Evolutionary conservation across 2,113 vertebrate genomes (phyloP).

Genomic region (Polypterus senegalus): DNA sequence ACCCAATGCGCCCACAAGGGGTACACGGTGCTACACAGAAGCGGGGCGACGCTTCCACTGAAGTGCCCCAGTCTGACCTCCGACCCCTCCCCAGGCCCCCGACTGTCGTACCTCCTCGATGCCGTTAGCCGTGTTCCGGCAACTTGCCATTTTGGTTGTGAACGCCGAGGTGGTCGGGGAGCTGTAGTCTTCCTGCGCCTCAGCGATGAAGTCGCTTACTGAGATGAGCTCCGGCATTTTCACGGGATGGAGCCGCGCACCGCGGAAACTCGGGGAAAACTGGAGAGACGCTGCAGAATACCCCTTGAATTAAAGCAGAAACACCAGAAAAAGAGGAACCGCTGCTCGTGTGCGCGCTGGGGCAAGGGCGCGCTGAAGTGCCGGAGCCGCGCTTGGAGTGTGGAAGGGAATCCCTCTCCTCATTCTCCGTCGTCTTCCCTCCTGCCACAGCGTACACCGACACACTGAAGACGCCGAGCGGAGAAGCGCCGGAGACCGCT

Average conservation of each 20-base stretch:
- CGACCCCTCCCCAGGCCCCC: rapidly evolving
- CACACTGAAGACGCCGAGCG: too few relatives aligned
- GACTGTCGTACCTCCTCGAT: slow-evolving; percentile 36
- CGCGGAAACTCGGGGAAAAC: too few relatives aligned
- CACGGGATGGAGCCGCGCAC: neutral
- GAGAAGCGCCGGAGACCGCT: too few relatives aligned
- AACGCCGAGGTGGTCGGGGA: slow-evolving; percentile 48
- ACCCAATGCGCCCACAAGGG: too few relatives aligned
- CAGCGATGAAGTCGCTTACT: slow-evolving; percentile 35
- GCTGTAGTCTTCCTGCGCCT: slow-evolving; percentile 43
- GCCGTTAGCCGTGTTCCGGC: slow-evolving; percentile 34
- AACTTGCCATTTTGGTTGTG: slow-evolving; percentile 32
- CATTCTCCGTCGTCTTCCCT: too few relatives aligned
- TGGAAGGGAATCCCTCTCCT: neutral
- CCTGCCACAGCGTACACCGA: too few relatives aligned
- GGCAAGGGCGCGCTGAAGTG: slow-evolving; percentile 7
- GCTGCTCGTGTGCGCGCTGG: slow-evolving; percentile 4
- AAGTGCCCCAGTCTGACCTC: neutral
- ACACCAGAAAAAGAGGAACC: slow-evolving; percentile 10
- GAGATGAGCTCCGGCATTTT: slow-evolving; percentile 39
- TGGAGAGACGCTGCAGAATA: too few relatives aligned
- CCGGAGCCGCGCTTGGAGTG: slow-evolving; percentile 11
- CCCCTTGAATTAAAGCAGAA: slow-evolving; percentile 13
- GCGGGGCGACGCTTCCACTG: neutral
- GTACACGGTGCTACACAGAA: neutral